Evolutionary conservation across 1,140 invertebrate genomes (phyloP).

Genomic region (Parapsyche elsis): DNA sequence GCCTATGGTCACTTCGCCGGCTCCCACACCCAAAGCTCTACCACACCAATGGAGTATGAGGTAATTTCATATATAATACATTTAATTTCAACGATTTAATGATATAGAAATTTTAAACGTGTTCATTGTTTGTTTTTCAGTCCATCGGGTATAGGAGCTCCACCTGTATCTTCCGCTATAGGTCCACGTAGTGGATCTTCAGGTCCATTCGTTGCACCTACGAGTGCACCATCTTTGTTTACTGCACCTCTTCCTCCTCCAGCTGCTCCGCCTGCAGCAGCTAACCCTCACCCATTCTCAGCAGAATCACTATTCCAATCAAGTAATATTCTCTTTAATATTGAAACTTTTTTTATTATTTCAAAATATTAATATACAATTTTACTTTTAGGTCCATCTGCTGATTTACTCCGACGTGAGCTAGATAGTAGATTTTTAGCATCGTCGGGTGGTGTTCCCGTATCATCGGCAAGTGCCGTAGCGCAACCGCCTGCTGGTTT

Average conservation of each 20-base stretch:
- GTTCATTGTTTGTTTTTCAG: conserved; percentile 44
- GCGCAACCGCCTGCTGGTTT: conserved; percentile 68
- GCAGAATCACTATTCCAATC: conserved; percentile 88
- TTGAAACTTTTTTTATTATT: neutral
- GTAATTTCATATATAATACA: conserved; percentile 25
- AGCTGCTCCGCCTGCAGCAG: conserved; percentile 59
- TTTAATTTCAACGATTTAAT: neutral
- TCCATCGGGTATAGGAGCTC: conserved; percentile 49
- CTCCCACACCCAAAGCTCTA: conserved; percentile 56
- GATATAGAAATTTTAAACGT: neutral
- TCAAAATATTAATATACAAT: conserved; percentile 6
- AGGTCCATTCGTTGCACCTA: conserved; percentile 62
- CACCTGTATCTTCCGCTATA: conserved; percentile 43
- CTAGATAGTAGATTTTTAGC: conserved; percentile 89
- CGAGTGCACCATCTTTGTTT: conserved; percentile 72
- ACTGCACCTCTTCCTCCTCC: conserved; percentile 75
- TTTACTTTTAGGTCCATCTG: conserved; percentile 64
- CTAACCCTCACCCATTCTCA: conserved; percentile 85
- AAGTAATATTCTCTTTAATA: conserved; percentile 64
- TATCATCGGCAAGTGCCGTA: conserved; percentile 62
- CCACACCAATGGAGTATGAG: conserved; percentile 53
- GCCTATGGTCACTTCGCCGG: conserved; percentile 60
- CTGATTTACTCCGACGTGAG: conserved; percentile 89
- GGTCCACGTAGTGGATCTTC: conserved; percentile 59
- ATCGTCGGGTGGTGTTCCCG: conserved; percentile 61